Evolutionary conservation across 2,113 vertebrate genomes (phyloP).

Genomic region (Syngnathus scovelli): DNA sequence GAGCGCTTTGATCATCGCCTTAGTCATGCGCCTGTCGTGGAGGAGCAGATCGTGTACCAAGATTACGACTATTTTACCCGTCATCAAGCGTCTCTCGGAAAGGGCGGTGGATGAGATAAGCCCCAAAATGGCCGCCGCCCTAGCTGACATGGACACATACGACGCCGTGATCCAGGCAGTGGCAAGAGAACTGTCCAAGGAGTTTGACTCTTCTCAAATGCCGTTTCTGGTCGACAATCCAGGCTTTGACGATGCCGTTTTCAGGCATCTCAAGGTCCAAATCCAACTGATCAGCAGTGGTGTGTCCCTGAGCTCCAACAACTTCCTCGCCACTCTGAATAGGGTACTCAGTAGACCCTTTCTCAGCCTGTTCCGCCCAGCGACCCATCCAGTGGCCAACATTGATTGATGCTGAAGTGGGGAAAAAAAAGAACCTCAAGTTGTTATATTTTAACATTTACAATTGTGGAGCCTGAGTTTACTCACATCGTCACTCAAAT

Average conservation of each 20-base stretch:
- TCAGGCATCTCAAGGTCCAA: conserved; percentile 1
- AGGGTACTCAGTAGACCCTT: not conserved
- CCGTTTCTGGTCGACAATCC: not conserved
- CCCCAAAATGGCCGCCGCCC: conserved; percentile 1
- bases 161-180: conserved; percentile 1
- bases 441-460: no score
- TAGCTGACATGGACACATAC: conserved; percentile 1
- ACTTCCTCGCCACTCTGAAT: not conserved
- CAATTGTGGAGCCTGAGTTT: no score
- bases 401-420: not conserved
- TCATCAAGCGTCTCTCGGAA: conserved; percentile 10
- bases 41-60: not conserved
- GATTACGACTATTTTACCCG: not conserved
- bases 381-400: not conserved
- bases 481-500: no score
- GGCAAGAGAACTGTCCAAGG: not conserved
- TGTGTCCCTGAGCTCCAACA: not conserved
- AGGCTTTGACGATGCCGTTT: not conserved
- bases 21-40: conserved; percentile 6
- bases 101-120: not conserved
- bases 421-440: no score
- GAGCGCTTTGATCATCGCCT: not conserved
- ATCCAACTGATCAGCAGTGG: not conserved
- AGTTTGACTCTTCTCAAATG: not conserved
- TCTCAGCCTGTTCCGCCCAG: not conserved